Evolutionary conservation across 1,140 invertebrate genomes (phyloP).

Genomic region (Archegozetes longisetosus): DNA sequence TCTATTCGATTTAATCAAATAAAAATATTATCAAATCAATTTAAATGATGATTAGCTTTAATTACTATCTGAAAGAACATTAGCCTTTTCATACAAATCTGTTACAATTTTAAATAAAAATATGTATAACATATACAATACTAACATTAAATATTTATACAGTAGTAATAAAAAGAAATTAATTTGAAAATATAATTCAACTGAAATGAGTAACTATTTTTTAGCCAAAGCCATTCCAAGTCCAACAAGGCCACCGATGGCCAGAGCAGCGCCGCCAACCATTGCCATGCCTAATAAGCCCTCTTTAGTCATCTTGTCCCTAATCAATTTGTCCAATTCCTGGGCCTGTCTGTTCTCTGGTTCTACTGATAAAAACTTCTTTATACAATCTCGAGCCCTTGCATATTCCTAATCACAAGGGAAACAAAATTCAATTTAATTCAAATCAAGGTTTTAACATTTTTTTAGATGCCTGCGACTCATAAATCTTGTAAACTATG

Average conservation of each 20-base stretch:
- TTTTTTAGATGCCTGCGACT: no score
- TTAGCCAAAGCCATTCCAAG: constrained; percentile 42
- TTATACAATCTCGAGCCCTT: constrained; percentile 61
- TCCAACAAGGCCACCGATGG: constrained; percentile 57
- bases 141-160: background rate
- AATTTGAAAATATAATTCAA: background rate
- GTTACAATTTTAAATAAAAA: background rate
- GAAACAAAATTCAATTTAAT: background rate
- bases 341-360: constrained; percentile 78
- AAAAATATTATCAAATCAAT: no score
- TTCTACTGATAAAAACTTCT: constrained; percentile 66
- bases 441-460: no score
- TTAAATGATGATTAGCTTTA: no score
- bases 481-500: no score
- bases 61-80: no score
- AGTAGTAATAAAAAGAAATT: background rate
- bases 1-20: no score
- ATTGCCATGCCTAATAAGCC: constrained; percentile 72
- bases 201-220: background rate
- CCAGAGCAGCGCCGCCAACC: constrained; percentile 58
- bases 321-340: constrained; percentile 57
- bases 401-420: constrained; percentile 49
- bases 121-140: background rate
- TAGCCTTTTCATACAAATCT: no score
- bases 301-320: constrained; percentile 75